Evolutionary conservation across 1,140 invertebrate genomes (phyloP).

Genomic region (Lepidurus packardi): DNA sequence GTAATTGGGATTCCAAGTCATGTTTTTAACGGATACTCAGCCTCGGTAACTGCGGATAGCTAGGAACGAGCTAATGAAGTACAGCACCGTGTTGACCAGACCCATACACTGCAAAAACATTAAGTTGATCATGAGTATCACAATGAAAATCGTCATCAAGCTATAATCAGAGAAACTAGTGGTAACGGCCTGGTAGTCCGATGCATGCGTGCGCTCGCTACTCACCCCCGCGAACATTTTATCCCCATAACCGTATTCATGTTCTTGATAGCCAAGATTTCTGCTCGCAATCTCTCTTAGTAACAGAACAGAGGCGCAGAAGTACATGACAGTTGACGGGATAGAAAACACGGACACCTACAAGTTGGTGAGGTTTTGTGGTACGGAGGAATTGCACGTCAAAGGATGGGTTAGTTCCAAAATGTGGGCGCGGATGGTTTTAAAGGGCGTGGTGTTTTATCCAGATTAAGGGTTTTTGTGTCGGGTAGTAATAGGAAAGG

Average conservation of each 20-base stretch:
- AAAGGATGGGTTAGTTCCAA: constrained; percentile 20
- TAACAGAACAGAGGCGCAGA: constrained; percentile 35
- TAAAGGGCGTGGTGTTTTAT: background rate
- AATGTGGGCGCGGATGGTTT: background rate
- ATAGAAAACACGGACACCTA: constrained; percentile 36
- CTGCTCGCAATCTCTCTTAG: constrained; percentile 29
- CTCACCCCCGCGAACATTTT: constrained; percentile 40
- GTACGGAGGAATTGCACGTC: constrained; percentile 29
- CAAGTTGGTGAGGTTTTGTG: background rate
- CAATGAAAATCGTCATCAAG: background rate
- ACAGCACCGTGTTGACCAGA: constrained; percentile 60
- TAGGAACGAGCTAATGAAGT: constrained; percentile 66
- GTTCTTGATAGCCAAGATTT: constrained; percentile 30
- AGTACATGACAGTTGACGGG: constrained; percentile 37
- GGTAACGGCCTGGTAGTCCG: background rate
- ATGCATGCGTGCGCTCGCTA: background rate
- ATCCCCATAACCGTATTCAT: constrained; percentile 36
- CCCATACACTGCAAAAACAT: constrained; percentile 57
- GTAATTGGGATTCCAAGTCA: background rate
- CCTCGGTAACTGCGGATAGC: constrained; percentile 64
- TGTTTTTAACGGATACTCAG: constrained; percentile 46
- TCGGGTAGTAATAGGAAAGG: constrained; percentile 24
- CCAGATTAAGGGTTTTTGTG: constrained; percentile 27
- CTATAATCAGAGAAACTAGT: background rate
- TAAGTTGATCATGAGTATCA: background rate